These are phyloP conservation scores for Jaculus jaculus DNA, from an alignment of 2,113 vertebrate species.

Conservation along the genomic window DNA sequence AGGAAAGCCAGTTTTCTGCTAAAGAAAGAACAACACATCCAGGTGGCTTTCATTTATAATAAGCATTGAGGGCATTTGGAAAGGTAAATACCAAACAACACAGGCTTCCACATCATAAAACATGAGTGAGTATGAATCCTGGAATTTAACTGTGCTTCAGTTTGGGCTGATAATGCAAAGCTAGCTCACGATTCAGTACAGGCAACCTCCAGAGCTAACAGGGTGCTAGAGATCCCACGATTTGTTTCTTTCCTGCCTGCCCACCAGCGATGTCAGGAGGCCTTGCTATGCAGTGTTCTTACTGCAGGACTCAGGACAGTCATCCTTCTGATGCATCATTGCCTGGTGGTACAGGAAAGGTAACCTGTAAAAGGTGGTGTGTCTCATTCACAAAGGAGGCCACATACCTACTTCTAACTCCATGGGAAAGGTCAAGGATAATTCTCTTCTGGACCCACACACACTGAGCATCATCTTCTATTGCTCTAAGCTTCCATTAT, in stretches of 20 bases:
- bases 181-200: neutral
- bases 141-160: neutral
- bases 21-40: neutral
- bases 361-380: neutral
- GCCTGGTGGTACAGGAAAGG: neutral
- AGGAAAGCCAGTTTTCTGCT: neutral
- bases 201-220: neutral
- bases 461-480: neutral
- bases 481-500: neutral
- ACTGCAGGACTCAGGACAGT: neutral
- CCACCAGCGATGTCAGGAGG: neutral
- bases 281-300: neutral
- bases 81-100: neutral
- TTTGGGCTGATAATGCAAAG: neutral
- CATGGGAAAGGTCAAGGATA: neutral
- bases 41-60: conserved; percentile 5
- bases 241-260: neutral
- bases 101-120: neutral
- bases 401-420: neutral
- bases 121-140: neutral
- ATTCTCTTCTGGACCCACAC: neutral
- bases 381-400: conserved; percentile 22
- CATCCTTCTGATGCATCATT: neutral
- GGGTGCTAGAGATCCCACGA: neutral
- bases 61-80: neutral